These are phyloP conservation scores for Characodon lateralis DNA, from an alignment of 2,797 vertebrate species.

Conservation along the genomic window DNA sequence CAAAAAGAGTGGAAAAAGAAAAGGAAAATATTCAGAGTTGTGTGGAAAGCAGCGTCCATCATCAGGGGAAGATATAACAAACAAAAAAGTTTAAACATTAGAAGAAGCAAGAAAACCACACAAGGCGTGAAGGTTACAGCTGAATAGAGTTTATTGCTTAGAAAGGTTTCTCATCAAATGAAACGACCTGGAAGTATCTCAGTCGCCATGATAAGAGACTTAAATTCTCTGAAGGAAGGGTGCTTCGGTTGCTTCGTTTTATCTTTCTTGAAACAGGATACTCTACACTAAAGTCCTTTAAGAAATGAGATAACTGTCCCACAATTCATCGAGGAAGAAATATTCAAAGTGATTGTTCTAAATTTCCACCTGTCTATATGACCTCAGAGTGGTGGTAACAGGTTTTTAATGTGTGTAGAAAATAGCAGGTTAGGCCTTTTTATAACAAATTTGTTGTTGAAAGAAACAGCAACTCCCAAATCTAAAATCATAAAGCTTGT, in stretches of 20 bases:
- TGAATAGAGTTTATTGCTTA: constrained; percentile 18
- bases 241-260: background rate
- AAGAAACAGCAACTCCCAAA: too few species aligned
- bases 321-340: background rate
- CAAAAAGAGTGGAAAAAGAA: background rate
- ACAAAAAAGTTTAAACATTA: constrained; percentile 8
- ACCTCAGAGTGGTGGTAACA: background rate
- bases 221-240: background rate
- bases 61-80: background rate
- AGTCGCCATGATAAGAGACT: constrained; percentile 7
- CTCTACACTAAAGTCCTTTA: background rate
- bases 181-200: constrained; percentile 8
- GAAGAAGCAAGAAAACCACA: background rate
- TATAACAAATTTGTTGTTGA: background rate
- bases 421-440: background rate
- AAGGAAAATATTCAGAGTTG: background rate
- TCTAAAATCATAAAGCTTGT: background rate
- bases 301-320: background rate
- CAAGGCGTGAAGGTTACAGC: background rate
- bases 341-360: background rate
- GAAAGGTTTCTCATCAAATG: constrained; percentile 12
- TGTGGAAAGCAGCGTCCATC: background rate
- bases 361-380: background rate
- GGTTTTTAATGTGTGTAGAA: background rate
- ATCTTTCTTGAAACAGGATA: background rate